phyloP scores from a whole-genome alignment of 2,888 invertebrate genomes.

The Cataglyphis albicans region DNA sequence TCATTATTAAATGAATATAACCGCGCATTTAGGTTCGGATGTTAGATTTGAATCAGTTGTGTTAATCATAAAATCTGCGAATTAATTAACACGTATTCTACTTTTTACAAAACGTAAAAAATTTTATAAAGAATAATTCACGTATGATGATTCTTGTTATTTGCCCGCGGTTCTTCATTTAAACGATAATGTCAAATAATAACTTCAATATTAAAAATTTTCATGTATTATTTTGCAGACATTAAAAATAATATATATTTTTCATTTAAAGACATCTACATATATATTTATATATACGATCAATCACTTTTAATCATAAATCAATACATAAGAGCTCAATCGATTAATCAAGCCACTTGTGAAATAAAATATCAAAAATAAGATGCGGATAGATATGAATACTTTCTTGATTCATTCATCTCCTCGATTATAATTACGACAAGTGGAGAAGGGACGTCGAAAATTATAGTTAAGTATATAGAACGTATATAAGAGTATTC shows the following conservation, averaged over 20 bases:
- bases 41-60: no score
- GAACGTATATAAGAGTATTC: neutral
- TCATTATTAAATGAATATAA: neutral
- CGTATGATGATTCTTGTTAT: neutral
- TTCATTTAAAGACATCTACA: neutral
- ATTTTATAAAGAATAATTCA: neutral
- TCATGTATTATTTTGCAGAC: neutral
- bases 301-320: neutral
- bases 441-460: neutral
- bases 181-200: neutral
- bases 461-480: neutral
- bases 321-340: neutral
- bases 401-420: neutral
- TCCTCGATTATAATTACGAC: neutral
- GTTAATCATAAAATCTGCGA: no score
- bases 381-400: neutral
- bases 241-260: neutral
- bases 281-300: neutral
- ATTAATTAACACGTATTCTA: neutral
- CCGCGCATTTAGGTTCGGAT: no score
- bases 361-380: neutral
- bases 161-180: neutral
- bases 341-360: neutral
- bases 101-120: neutral
- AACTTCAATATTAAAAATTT: neutral